Percentiles rank a stretch among this genome's conserved stretches.
Evolutionary conservation across 2,888 invertebrate species (phyloP).

Genomic region (Perithous albicinctus): DNA sequence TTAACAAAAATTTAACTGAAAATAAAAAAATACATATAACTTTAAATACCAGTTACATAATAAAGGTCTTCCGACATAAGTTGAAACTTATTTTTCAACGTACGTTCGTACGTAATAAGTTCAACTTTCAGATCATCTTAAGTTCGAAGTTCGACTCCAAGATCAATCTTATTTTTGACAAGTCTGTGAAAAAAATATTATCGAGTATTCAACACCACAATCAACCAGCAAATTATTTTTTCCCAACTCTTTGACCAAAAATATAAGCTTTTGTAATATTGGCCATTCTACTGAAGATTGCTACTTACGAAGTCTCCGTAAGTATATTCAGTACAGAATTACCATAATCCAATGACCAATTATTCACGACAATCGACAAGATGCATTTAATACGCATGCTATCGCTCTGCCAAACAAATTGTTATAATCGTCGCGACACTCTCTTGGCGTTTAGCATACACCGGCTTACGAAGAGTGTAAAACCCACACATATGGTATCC

Average conservation of each 20-base stretch:
- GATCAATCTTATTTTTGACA: too few species aligned
- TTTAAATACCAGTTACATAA: too few species aligned
- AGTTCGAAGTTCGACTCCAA: too few species aligned
- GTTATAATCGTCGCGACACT: constrained; percentile 52
- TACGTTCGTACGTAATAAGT: too few species aligned
- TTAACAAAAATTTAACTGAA: too few species aligned
- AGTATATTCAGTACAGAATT: constrained; percentile 37
- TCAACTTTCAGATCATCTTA: too few species aligned
- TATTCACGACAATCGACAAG: constrained; percentile 53
- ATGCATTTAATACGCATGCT: constrained; percentile 29
- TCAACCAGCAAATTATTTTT: too few species aligned
- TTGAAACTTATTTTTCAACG: too few species aligned
- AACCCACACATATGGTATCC: constrained; percentile 28
- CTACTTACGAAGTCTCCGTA: constrained; percentile 43
- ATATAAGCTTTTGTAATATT: not conserved
- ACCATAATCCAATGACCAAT: constrained; percentile 62
- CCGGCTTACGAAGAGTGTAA: constrained; percentile 31
- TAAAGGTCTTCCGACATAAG: too few species aligned
- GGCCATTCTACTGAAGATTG: not conserved
- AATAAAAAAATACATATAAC: too few species aligned
- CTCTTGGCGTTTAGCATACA: constrained; percentile 52
- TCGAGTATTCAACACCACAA: not conserved
- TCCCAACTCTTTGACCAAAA: not conserved
- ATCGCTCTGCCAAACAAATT: constrained; percentile 31
- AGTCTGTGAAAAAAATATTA: too few species aligned